Conservation (phyloP, 2,797 vertebrate genomes). For the Helicolenus hilgendorfi region DNA sequence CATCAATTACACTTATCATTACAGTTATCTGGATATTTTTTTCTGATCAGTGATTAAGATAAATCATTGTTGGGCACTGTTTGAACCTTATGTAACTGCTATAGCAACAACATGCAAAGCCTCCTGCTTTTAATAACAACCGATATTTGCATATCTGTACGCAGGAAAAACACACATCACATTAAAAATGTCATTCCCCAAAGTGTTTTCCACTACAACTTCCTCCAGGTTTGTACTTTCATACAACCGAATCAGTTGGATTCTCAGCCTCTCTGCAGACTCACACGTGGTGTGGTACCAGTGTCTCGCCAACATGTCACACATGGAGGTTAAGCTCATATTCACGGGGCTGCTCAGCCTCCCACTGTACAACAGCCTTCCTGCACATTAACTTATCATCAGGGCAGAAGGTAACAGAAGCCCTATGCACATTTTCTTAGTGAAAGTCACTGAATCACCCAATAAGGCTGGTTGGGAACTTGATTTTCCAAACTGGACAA, state of each 20-base stretch:
- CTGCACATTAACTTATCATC: neutral
- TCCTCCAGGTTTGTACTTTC: neutral
- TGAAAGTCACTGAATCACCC: neutral
- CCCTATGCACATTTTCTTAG: neutral
- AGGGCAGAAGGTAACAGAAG: neutral
- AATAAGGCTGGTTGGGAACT: neutral
- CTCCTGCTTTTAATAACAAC: conserved; percentile 22
- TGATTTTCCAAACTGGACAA: neutral
- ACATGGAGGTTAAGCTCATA: conserved; percentile 38
- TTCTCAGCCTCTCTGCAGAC: neutral
- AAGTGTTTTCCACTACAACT: neutral
- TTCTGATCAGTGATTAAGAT: neutral
- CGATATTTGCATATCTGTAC: conserved; percentile 38
- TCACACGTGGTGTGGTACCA: neutral
- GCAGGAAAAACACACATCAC: neutral
- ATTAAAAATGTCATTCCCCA: neutral
- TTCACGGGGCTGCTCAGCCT: conserved; percentile 33
- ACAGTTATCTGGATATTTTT: neutral
- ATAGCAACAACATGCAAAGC: conserved; percentile 35
- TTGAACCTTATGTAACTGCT: conserved; percentile 21
- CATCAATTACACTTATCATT: neutral
- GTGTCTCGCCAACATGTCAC: conserved; percentile 25
- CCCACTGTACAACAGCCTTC: conserved; percentile 3
- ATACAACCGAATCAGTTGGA: neutral
- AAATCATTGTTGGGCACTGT: neutral